Base-by-base conservation (phyloP, 2,888 invertebrate genomes). In the Idaea dimidiata region DNA sequence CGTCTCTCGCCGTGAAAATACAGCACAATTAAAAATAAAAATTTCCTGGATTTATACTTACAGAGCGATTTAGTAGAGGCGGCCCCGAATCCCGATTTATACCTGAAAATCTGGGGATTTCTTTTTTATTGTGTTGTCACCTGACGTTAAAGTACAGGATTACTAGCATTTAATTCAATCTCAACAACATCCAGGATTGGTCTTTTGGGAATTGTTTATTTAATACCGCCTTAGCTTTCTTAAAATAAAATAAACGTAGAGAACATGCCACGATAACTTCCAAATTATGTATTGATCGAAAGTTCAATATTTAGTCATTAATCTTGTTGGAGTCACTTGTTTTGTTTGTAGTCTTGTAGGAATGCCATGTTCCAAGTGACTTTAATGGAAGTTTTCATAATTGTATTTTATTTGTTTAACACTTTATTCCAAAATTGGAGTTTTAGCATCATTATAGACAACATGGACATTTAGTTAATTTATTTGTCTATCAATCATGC, bases 81-180 rank as follows among this genome's bases (percentile, higher is more conserved):
- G 33, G 57, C 57, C 33, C 55, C 62, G 59, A 62, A 64, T 64
- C 65, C 62, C 54, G 59, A 67, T 67, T 66, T 65, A 67, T 65
- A 61, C 60, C 62, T 60, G 57, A 63, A 70, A 62, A 60, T 33
- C 32, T 57, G 33, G 32, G 62, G 59, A 61, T 61, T 66, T 62
- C 55, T 62, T 57, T 69, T 64, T 65, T 62, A 60, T 65, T 66
- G 63, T 66, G 60, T 61, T 58, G 61, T 61, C 60, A 57, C 55
- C 54, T 31, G 17, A 60, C 59, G 17, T 60, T 64, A 62, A 24
- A 65, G 66, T 61, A 14, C 57, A 58, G 65, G 65, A 72, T 70
- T 68, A 64, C 69, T 70, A 70, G 65, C 66, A 57, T 68, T 66
- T 65, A 63, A 66, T 71, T 69, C 60, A 66, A 68, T 68, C 59